phyloP scores from a whole-genome alignment of 2,888 invertebrate species.

The Cosmopolites sordidus region DNA sequence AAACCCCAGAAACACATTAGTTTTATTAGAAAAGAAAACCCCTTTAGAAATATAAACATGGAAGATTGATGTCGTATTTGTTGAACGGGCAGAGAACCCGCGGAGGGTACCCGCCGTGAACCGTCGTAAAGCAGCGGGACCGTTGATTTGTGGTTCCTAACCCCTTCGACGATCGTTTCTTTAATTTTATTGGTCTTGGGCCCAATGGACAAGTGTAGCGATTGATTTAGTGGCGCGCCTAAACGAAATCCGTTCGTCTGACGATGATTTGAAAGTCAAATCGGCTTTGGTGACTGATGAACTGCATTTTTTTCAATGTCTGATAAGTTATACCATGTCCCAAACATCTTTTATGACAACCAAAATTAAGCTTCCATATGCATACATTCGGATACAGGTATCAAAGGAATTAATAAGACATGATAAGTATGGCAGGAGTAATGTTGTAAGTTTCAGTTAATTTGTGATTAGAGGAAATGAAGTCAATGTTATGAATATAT shows the following conservation, averaged over 20 bases:
- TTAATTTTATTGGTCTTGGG: background rate
- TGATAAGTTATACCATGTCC: too few relatives aligned
- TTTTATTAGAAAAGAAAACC: constrained; percentile 20
- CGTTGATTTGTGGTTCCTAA: constrained; percentile 21
- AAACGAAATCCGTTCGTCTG: background rate
- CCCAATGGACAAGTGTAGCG: background rate
- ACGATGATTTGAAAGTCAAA: background rate
- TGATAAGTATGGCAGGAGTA: too few relatives aligned
- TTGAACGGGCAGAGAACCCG: constrained; percentile 21
- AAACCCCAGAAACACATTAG: constrained; percentile 26
- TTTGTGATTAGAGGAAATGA: too few relatives aligned
- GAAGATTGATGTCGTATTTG: constrained; percentile 28
- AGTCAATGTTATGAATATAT: too few relatives aligned
- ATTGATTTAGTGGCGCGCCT: background rate
- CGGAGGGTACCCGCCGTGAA: constrained; percentile 24
- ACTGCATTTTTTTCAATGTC: too few relatives aligned
- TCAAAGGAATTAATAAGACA: too few relatives aligned
- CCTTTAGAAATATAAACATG: constrained; percentile 26
- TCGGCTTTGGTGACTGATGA: too few relatives aligned
- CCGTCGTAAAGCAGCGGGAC: constrained; percentile 27
- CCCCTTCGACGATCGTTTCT: constrained; percentile 8
- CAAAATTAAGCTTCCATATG: too few relatives aligned
- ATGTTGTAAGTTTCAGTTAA: too few relatives aligned
- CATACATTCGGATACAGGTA: too few relatives aligned
- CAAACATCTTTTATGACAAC: too few relatives aligned